These are phyloP conservation scores for Nasonovia ribisnigri DNA, from an alignment of 2,888 invertebrate genomes.

Conservation along the genomic window DNA sequence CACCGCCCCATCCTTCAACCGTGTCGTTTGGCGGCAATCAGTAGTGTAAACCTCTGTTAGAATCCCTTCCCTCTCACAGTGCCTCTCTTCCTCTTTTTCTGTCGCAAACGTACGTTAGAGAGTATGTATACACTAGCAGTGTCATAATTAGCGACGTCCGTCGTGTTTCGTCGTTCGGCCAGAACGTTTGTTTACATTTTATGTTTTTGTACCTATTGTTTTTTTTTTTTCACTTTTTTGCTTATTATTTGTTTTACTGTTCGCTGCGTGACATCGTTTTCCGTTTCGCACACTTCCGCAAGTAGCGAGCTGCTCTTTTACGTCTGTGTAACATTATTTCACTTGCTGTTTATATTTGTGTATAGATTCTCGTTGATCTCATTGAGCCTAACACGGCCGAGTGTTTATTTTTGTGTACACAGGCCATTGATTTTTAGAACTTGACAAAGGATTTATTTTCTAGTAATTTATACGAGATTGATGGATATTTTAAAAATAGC, in stretches of 20 bases:
- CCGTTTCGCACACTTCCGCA: not conserved
- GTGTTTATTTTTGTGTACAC: not conserved
- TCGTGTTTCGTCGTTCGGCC: not conserved
- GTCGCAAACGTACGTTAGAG: not conserved
- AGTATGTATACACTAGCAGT: not conserved
- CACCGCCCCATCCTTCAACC: not conserved
- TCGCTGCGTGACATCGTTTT: not conserved
- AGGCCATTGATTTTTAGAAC: not conserved
- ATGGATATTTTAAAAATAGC: not conserved
- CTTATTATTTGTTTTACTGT: constrained; percentile 24
- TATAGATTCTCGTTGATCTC: not conserved
- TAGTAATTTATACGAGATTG: not conserved
- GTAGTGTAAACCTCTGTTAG: not conserved
- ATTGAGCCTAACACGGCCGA: not conserved
- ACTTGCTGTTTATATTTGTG: not conserved
- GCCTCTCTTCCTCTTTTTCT: not conserved
- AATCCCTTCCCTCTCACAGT: not conserved
- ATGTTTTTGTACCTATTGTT: not conserved
- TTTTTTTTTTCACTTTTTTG: not conserved
- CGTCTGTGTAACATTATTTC: not conserved
- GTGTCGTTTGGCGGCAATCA: not conserved
- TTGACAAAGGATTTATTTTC: not conserved
- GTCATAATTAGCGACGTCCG: constrained; percentile 29
- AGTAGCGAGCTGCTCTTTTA: not conserved
- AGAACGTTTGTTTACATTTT: constrained; percentile 13